These are phyloP conservation scores for Drosophila sordidapex DNA, from an alignment of 2,888 invertebrate species.

Conservation along the genomic window DNA sequence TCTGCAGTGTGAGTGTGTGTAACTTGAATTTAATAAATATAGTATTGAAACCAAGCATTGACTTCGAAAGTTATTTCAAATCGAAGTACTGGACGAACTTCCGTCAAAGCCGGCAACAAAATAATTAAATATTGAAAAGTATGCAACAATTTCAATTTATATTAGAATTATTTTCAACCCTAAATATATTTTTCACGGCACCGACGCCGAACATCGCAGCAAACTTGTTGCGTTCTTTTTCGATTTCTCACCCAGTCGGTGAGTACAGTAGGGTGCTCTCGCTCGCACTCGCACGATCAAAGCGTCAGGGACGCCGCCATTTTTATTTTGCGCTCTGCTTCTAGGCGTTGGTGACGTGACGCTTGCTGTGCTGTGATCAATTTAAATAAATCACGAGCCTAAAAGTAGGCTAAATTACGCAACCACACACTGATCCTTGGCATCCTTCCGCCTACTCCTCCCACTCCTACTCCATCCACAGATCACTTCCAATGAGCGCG, in stretches of 20 bases:
- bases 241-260: slow-evolving; percentile 5
- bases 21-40: slow-evolving; percentile 23
- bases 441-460: slow-evolving; percentile 10
- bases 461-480: background rate
- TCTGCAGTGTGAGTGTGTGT: slow-evolving; percentile 11
- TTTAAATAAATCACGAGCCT: slow-evolving; percentile 63
- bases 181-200: slow-evolving; percentile 60
- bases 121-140: slow-evolving; percentile 71
- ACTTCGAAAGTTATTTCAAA: background rate
- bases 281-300: slow-evolving; percentile 47
- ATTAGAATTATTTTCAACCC: slow-evolving; percentile 70
- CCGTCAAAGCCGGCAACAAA: slow-evolving; percentile 56
- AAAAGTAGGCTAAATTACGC: slow-evolving; percentile 67
- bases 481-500: slow-evolving; percentile 49
- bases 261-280: slow-evolving; percentile 50
- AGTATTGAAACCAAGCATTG: background rate
- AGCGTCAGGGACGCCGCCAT: slow-evolving; percentile 60
- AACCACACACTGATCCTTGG: slow-evolving; percentile 53
- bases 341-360: slow-evolving; percentile 78
- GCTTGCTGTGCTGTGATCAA: slow-evolving; percentile 53
- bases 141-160: slow-evolving; percentile 67
- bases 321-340: slow-evolving; percentile 68
- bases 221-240: slow-evolving; percentile 62
- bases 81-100: slow-evolving; percentile 16
- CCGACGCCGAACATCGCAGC: slow-evolving; percentile 30